Base-by-base conservation (phyloP, 2,888 invertebrate species). In the Blera fallax region DNA sequence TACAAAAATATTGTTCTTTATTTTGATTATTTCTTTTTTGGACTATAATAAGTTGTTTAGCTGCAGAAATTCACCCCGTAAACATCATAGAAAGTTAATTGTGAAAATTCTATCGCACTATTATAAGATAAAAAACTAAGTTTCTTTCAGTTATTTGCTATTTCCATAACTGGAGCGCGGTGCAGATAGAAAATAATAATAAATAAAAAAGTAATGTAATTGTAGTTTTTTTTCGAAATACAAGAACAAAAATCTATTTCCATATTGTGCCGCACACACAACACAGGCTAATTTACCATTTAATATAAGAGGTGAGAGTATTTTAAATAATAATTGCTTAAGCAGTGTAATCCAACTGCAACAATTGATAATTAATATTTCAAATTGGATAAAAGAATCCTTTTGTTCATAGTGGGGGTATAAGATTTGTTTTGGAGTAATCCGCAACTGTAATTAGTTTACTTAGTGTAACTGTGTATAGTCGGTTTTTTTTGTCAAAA, bases 171-270 rank as follows among this genome's bases (percentile, higher is more conserved):
- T 21, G 37, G 1, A 27, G n/a, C 43, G 14, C 43, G 14, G 24
- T 62, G 18, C 29, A 64, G 45, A 43, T 27, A 43, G 14, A 62
- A 43, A 27, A 62, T 37, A 24, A 37, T n/a, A n/a, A 40, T 21
- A 27, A 58, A 37, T 7, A 11, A 16, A 37, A 37, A 37, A 24
- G 1, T 10, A 40, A 40, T 37, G 37, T 43, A 32, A 56, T 62
- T 62, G n/a, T 60, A 21, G 21, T 37, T 18, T 16, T 56, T 54
- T 16, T 54, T 24, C 16, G 32, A 54, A 54, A 24, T 37, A 58
- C 37, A 58, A 34, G 56, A 24, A 24, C 54, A 16, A 7, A 64
- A 64, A 32, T 45, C 43, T 45, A 64, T 45, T 64, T 64, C 62
- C 27, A 64, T 64, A 64, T 45, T 64, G 62, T 45, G 16, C 14